phyloP scores from a whole-genome alignment of 2,113 vertebrate species.

The Synodontis membranacea region DNA sequence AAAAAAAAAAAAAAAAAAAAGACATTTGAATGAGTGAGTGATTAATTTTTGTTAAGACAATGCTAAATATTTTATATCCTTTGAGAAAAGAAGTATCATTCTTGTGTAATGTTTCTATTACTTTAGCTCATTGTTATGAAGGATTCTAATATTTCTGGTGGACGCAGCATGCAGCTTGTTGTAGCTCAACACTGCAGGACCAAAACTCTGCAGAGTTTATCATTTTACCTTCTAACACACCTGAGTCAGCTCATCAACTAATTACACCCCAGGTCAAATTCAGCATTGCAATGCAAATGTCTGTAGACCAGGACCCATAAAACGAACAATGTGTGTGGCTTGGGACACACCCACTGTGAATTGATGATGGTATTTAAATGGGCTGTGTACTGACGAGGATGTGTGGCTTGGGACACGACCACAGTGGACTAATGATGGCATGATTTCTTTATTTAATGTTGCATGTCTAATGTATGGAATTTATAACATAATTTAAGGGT shows the following conservation, averaged over 20 bases:
- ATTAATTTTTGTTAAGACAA: background rate
- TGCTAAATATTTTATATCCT: background rate
- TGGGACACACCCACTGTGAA: too few relatives aligned
- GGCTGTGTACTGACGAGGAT: background rate
- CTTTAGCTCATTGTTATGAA: background rate
- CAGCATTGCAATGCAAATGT: background rate
- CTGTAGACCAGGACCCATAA: background rate
- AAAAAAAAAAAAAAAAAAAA: too few relatives aligned
- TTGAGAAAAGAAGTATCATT: background rate
- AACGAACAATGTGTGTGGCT: too few relatives aligned
- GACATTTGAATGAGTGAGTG: too few relatives aligned
- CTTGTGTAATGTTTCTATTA: background rate
- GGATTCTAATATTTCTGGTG: background rate
- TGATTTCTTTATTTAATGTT: background rate
- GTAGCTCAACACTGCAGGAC: background rate
- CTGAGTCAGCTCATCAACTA: constrained; percentile 15
- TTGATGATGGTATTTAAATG: too few relatives aligned
- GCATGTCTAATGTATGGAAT: background rate
- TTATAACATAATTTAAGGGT: background rate
- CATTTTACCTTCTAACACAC: constrained; percentile 18
- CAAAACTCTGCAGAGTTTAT: background rate
- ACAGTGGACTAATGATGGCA: background rate
- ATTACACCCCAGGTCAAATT: background rate
- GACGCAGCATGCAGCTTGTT: background rate
- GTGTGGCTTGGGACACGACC: background rate